A percentile compares a stretch with the other conserved stretches of the same genome.
phyloP scores from a whole-genome alignment of 2,797 vertebrate genomes.

The Psittacula echo region DNA sequence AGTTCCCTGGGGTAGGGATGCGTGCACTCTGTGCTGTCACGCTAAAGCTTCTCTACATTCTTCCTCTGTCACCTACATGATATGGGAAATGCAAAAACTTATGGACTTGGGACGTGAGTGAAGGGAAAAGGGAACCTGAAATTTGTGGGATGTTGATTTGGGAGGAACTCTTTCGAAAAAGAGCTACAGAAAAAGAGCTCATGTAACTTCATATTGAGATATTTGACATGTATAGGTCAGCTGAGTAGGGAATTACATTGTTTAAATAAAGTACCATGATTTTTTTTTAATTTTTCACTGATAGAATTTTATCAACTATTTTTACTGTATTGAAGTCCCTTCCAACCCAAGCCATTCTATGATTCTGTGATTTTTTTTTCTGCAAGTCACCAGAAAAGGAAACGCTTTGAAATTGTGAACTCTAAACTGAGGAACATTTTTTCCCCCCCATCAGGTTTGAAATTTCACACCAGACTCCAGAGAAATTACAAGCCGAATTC shows the following conservation, averaged over 20 bases:
- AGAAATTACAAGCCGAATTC: background rate
- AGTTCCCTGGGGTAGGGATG: accelerated
- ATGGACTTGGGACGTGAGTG: background rate
- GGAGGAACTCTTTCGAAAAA: background rate
- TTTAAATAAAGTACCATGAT: background rate
- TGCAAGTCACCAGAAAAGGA: background rate
- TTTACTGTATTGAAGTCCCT: background rate
- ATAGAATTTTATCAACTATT: accelerated
- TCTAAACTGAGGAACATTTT: background rate
- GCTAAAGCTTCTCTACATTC: accelerated
- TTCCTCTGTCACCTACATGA: accelerated
- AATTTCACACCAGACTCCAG: background rate
- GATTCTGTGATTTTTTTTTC: background rate
- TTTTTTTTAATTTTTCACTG: accelerated
- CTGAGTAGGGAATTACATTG: accelerated
- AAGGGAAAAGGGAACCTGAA: background rate
- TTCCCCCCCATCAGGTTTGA: background rate
- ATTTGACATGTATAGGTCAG: accelerated
- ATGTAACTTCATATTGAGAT: background rate
- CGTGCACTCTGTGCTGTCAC: accelerated
- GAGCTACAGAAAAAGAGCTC: background rate
- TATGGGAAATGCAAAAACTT: accelerated
- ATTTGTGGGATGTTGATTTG: background rate
- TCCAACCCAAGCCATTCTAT: background rate
- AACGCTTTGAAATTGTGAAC: background rate